Percentiles rank a stretch among this genome's conserved stretches.
phyloP scores from a whole-genome alignment of 64 coral and sea anemone species.

The Montipora capricornis region DNA sequence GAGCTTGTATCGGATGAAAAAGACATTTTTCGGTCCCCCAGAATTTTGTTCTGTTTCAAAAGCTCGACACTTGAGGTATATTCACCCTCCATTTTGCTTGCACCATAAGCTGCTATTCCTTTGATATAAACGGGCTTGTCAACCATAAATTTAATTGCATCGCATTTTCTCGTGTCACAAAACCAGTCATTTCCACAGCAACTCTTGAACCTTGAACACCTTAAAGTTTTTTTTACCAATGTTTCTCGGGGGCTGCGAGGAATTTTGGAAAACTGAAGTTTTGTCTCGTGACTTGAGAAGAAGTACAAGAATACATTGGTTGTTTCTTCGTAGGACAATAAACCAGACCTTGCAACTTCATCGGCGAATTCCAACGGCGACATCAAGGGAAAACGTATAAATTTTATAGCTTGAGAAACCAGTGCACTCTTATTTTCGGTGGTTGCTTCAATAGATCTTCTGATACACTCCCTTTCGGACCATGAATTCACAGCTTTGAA shows the following conservation, averaged over 20 bases:
- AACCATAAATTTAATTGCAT: constrained; percentile 87
- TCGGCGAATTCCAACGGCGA: constrained; percentile 90
- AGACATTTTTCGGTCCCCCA: constrained; percentile 73
- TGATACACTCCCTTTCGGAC: constrained; percentile 72
- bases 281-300: constrained; percentile 77
- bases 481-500: constrained; percentile 78
- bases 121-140: constrained; percentile 70
- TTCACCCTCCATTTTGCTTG: constrained; percentile 78
- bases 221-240: constrained; percentile 41
- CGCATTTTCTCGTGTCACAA: constrained; percentile 88
- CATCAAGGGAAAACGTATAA: constrained; percentile 84
- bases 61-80: constrained; percentile 69
- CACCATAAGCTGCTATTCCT: constrained; percentile 84
- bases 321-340: constrained; percentile 86
- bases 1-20: constrained; percentile 73
- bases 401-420: constrained; percentile 82
- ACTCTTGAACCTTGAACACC: constrained; percentile 87
- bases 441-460: constrained; percentile 55
- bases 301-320: constrained; percentile 90
- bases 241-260: constrained; percentile 66
- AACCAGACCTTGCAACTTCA: constrained; percentile 81
- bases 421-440: constrained; percentile 67
- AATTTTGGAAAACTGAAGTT: constrained; percentile 68
- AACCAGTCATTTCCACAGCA: constrained; percentile 96
- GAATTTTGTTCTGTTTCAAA: constrained; percentile 60